Base-by-base conservation (phyloP, 1,140 invertebrate genomes). In the Brachionus rotundiformis region DNA sequence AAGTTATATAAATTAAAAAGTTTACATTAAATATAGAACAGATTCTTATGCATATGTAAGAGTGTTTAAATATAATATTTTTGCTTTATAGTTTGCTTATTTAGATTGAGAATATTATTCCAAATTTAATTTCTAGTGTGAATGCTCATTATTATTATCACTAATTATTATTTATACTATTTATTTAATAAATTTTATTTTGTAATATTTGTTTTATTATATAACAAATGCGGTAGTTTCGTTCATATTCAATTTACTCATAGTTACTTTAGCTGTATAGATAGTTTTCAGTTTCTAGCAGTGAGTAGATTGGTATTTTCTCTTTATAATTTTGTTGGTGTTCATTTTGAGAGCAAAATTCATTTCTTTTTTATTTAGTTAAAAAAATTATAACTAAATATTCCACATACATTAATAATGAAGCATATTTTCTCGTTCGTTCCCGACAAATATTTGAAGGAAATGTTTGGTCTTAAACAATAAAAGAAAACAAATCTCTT, bases 141-240 rank as follows among this genome's bases (percentile, higher is more conserved):
- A 68, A 68, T 36, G 33, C 63, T 68, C 63, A 33, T 68, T 68
- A 68, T 68, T 33, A 19, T 68, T 36, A 68, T 5, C 63, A 68
- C 63, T 68, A 68, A 68, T 68, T 68, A 68, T 68, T 68, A 68
- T 68, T 68, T 68, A 68, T 68, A 68, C 29, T 68, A 68, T 68
- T 68, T 68, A 68, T 68, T 68, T 68, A 68, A 68, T 68, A 68
- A 68, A 68, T 36, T 63, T 63, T 63, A 68, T 36, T 68, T 8
- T 33, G 31, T 68, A 68, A 19, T 68, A 33, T 33, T 68, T 68
- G 10, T 68, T 68, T 68, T 68, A 41, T 68, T 68, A 68, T 68
- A 68, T 68, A 68, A 68, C 33, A 39, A 68, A 68, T 68, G 27
- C 63, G 33, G 16, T 33, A 19, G n/a, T 16, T 33, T 68, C 33